Conservation (phyloP, 2,113 vertebrate species). For the Centropus bengalensis region DNA sequence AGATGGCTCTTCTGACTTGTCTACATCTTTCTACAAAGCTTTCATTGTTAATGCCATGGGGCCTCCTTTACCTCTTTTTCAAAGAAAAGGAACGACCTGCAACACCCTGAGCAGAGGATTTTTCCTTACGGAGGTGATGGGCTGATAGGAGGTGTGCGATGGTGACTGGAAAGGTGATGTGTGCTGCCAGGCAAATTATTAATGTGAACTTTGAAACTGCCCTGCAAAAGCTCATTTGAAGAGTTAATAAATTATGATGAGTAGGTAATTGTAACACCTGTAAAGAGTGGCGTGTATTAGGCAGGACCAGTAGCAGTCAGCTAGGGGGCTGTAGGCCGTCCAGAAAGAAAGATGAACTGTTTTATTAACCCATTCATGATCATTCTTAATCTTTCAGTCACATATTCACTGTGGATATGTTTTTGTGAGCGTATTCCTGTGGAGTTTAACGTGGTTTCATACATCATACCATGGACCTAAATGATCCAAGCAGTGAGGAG, state of each 20-base stretch:
- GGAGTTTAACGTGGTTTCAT: not conserved
- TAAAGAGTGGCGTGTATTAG: not conserved
- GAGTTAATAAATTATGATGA: not conserved
- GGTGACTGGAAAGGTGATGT: not conserved
- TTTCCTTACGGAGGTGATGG: not conserved
- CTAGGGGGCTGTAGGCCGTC: not conserved
- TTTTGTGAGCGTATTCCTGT: accelerated
- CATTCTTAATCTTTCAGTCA: not conserved
- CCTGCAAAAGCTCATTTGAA: not conserved
- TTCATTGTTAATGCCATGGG: not conserved
- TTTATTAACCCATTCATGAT: not conserved
- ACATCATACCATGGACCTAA: not conserved
- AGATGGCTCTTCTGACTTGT: not conserved
- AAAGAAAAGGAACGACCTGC: not conserved
- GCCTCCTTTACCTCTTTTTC: not conserved
- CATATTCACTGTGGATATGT: accelerated
- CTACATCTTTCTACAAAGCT: not conserved
- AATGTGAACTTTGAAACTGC: not conserved
- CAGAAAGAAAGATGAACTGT: not conserved
- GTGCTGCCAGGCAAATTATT: not conserved
- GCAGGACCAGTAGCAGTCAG: not conserved
- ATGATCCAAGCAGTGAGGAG: not conserved
- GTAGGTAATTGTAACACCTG: not conserved
- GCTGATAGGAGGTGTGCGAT: not conserved
- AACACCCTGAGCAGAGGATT: accelerated